These are phyloP conservation scores for Caenorhabditis afra DNA, from an alignment of 2,888 invertebrate genomes.

Conservation along the genomic window DNA sequence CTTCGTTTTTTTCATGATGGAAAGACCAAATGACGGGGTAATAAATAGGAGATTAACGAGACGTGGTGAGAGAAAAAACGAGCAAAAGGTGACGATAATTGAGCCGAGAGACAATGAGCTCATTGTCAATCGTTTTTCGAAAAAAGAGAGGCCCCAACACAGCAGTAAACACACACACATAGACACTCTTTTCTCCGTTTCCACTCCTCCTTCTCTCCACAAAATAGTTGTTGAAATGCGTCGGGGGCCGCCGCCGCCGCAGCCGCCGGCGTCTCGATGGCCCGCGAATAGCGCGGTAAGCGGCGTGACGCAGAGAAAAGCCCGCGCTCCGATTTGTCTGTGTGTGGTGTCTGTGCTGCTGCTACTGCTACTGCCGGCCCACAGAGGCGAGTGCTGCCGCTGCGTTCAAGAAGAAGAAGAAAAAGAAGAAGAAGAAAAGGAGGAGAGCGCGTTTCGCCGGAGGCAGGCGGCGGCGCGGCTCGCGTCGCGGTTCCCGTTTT, in stretches of 20 bases:
- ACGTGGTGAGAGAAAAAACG: neutral
- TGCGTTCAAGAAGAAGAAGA: slow-evolving; percentile 48
- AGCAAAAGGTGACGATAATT: neutral
- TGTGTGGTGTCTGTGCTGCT: slow-evolving; percentile 56
- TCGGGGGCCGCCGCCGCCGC: slow-evolving; percentile 34
- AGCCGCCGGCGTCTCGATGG: slow-evolving; percentile 22
- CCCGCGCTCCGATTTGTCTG: slow-evolving; percentile 55
- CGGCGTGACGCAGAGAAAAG: slow-evolving; percentile 29
- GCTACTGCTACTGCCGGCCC: slow-evolving; percentile 23
- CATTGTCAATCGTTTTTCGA: neutral
- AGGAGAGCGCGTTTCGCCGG: slow-evolving; percentile 23
- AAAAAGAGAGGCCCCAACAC: slow-evolving; percentile 24
- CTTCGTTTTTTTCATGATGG: too few species aligned
- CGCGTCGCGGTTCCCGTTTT: slow-evolving; percentile 49
- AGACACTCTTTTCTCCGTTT: slow-evolving; percentile 19
- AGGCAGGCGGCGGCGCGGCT: slow-evolving; percentile 45
- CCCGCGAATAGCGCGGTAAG: slow-evolving; percentile 20
- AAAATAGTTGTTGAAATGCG: slow-evolving; percentile 58
- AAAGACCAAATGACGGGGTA: too few species aligned
- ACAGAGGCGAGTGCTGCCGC: slow-evolving; percentile 1
- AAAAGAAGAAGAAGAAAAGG: slow-evolving; percentile 27
- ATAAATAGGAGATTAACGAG: neutral
- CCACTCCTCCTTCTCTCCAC: slow-evolving; percentile 31
- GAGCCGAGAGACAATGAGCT: too few species aligned
- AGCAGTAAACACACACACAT: slow-evolving; percentile 52